Evolutionary conservation across 2,888 invertebrate genomes (phyloP).

Genomic region (Torymus tubicola): DNA sequence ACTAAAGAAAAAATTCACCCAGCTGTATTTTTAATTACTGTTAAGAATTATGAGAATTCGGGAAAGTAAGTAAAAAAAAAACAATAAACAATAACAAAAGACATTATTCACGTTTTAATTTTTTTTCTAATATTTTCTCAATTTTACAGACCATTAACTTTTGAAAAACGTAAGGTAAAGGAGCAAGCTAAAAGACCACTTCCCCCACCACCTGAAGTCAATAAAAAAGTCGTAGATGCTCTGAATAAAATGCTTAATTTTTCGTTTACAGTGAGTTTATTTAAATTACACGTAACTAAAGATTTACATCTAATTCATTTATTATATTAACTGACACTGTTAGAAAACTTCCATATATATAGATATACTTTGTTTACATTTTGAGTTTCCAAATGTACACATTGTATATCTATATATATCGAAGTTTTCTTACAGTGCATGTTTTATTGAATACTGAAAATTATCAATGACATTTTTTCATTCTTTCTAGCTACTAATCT

Average conservation of each 20-base stretch:
- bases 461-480: no score
- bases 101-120: neutral
- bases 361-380: no score
- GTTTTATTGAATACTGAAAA: no score
- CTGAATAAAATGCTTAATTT: constrained; percentile 75
- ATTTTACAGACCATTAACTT: constrained; percentile 64
- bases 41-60: constrained; percentile 81
- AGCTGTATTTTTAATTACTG: constrained; percentile 79
- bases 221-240: constrained; percentile 73
- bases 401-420: no score
- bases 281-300: neutral
- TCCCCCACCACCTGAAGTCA: constrained; percentile 64
- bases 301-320: neutral
- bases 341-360: no score
- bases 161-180: constrained; percentile 68
- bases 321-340: no score
- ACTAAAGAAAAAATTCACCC: constrained; percentile 77
- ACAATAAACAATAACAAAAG: no score
- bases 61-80: constrained; percentile 78
- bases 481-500: no score
- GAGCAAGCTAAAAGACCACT: constrained; percentile 64
- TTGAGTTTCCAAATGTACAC: no score
- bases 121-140: neutral
- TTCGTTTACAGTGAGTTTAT: constrained; percentile 73
- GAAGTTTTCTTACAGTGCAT: no score